phyloP scores from a whole-genome alignment of 2,113 vertebrate species.

The Podarcis raffonei region DNA sequence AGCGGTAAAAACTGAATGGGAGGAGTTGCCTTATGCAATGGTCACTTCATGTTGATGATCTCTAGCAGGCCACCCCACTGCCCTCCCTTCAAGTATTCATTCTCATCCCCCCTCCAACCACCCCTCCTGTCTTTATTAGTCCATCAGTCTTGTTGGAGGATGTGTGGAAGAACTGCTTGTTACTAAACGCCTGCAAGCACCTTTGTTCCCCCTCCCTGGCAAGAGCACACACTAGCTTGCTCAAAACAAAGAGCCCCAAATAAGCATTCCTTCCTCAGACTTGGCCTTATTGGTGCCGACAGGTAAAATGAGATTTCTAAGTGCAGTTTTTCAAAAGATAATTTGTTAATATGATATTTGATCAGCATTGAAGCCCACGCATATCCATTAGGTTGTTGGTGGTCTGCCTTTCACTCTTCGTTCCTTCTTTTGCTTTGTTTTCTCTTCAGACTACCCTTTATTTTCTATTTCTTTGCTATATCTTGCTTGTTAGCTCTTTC shows the following conservation, averaged over 20 bases:
- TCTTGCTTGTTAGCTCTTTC: neutral
- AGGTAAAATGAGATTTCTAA: neutral
- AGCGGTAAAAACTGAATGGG: neutral
- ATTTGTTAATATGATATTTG: neutral
- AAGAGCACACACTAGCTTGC: neutral
- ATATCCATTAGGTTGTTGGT: neutral
- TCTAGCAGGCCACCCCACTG: neutral
- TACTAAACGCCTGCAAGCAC: neutral
- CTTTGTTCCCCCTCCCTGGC: neutral
- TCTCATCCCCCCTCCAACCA: neutral
- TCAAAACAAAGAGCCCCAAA: neutral
- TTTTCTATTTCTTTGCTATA: neutral
- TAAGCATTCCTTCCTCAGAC: neutral
- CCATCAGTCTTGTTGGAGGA: neutral
- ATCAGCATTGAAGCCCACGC: neutral
- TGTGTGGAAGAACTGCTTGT: neutral
- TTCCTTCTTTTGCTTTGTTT: neutral
- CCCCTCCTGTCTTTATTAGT: neutral
- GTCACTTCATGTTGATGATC: too few relatives aligned
- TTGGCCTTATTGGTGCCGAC: neutral
- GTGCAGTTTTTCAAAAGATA: neutral
- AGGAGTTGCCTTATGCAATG: neutral
- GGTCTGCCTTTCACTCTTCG: neutral
- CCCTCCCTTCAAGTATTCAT: neutral
- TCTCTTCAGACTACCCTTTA: too few relatives aligned